Evolutionary conservation across 2,113 vertebrate genomes (phyloP).

Genomic region (Hystrix cristata): DNA sequence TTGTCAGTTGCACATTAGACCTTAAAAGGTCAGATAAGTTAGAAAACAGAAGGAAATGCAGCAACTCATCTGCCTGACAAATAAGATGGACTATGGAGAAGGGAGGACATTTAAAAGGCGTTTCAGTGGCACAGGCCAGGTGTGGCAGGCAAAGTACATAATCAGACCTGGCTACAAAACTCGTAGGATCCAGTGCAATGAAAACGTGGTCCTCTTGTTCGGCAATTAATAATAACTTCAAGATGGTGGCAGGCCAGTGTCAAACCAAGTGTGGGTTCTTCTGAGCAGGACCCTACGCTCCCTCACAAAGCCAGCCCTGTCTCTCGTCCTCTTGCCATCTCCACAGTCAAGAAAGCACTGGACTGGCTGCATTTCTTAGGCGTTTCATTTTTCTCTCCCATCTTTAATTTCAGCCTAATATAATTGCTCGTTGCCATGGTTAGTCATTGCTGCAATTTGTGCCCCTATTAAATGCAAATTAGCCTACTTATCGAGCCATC

Average conservation of each 20-base stretch:
- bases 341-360: neutral
- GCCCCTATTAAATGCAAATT: conserved; percentile 31
- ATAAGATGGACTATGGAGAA: fast-evolving
- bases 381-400: neutral
- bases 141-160: fast-evolving
- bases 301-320: fast-evolving
- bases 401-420: conserved; percentile 27
- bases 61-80: neutral
- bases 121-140: neutral
- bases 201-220: fast-evolving
- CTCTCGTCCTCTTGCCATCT: too few relatives aligned
- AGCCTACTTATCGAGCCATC: neutral
- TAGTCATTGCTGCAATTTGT: neutral
- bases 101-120: neutral
- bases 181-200: neutral
- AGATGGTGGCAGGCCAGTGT: fast-evolving
- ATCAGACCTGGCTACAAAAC: neutral
- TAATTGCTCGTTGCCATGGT: neutral
- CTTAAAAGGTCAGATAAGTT: neutral
- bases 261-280: neutral
- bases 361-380: neutral
- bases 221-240: neutral
- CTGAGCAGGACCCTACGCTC: fast-evolving
- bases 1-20: fast-evolving
- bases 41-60: neutral